Base-by-base conservation (phyloP, 2,888 invertebrate genomes). In the Pandemis heparana region DNA sequence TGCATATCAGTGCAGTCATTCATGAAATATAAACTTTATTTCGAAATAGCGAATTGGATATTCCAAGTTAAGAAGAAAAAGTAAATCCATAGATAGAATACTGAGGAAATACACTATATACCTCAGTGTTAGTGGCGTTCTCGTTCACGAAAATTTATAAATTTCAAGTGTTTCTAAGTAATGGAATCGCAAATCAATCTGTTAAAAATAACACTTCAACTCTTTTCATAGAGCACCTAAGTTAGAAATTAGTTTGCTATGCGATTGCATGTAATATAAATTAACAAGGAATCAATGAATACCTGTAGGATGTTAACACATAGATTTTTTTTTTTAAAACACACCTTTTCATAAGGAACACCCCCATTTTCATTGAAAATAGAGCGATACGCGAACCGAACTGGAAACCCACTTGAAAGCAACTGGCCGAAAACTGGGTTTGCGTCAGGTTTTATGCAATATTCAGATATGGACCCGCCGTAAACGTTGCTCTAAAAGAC, bases 361-460 rank as follows among this genome's bases (percentile, higher is more conserved):
- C 87, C 74, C 88, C 92, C 92, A 92, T 92, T 82, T 81, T 81
- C 41, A 67, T 32, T 64, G 69, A 56, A 32, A 72, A 32, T 60
- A 70, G 68, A 75, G 65, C 79, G 61, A 56, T 59, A 70, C 74
- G 74, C 72, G 80, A 79, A 77, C 78, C 75, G 77, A 71, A 80
- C 81, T 83, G 80, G 76, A 75, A 76, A 79, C 78, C 77, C 76
- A 77, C 76, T 75, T 82, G 78, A 81, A 79, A 81, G 70, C 76
- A 74, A 92, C 92, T 92, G 90, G 82, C 75, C 82, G 79, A 80
- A 81, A 87, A 80, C 78, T 78, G 78, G 79, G 79, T 82, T 81
- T 78, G 79, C 77, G 75, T 81, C 87, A 84, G 82, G 86, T 92
- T 92, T 87, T 92, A 93, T 89, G 85, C 83, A 87, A 82, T 84